Base-by-base conservation (phyloP, 2,113 vertebrate genomes). In the Hippoglossus stenolepis region DNA sequence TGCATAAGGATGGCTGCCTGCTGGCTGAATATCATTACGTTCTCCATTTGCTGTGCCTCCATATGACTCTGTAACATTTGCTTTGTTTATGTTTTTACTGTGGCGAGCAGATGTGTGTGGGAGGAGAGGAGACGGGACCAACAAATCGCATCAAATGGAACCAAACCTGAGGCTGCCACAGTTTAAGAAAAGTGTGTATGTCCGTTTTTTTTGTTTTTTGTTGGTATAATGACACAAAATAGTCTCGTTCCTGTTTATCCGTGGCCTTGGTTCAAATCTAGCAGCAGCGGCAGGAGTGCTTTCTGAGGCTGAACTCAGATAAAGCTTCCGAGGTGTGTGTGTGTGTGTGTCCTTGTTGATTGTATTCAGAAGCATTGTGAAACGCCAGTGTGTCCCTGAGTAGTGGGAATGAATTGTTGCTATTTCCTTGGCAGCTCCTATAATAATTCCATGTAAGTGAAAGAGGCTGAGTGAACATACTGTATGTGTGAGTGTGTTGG, bases 401-500 rank as follows among this genome's bases (percentile, higher is more conserved):
- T 53, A 1, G 23, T 35, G 21, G 59, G 21, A 64, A 67, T 73
- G 35, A 83, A 83, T 74, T 2, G 5, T 26, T 70, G 70, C 35
- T 24, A 1, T 57, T 70, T 56, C 79, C 47, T 70, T 79, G 31
- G 35, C 45, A 81, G 71, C 31, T 65, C 66, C 47, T 56, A n/a
- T 47, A 85, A 68, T 85, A 67, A 82, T 83, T 58, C 71, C 14
- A 65, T 70, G 65, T 75, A 70, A 75, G 31, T 86, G 38, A 73
- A 71, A 15, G 49, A 49, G 62, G 54, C 45, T 76, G 66, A 47
- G 49, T 65, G 78, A 69, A 82, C 57, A 75, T 38, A 45, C 11
- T 64, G 62, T 73, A 59, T 69, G 65, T 74, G 75, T 69, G 69
- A 15, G 54, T 59, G 56, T 73, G 61, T 18, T 73, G 45, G 38